Percentiles rank a stretch among this genome's conserved stretches.
phyloP scores from a whole-genome alignment of 2,888 invertebrate genomes.

The Aspidiotus rigidus region DNA sequence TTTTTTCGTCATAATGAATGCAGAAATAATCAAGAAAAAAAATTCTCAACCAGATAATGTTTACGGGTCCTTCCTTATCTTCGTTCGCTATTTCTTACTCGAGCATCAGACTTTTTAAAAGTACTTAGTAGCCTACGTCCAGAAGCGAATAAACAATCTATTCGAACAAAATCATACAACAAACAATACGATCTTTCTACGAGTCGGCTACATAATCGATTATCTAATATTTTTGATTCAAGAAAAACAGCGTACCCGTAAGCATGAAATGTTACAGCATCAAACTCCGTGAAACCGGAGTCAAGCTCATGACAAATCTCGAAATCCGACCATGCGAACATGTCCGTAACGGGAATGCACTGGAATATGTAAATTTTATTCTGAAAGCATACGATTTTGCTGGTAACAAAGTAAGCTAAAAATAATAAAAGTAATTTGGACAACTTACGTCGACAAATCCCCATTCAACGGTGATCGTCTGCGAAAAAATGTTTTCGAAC shows the following conservation, averaged over 20 bases:
- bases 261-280: slow-evolving; percentile 61
- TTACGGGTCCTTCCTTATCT: no score
- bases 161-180: no score
- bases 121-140: no score
- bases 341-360: slow-evolving; percentile 66
- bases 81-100: no score
- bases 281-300: slow-evolving; percentile 53
- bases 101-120: no score
- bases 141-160: no score
- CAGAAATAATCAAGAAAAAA: no score
- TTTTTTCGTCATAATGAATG: no score
- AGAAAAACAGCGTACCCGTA: slow-evolving; percentile 48
- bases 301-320: slow-evolving; percentile 73
- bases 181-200: no score
- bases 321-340: slow-evolving; percentile 64
- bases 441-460: slow-evolving; percentile 52
- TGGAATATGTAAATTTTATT: slow-evolving; percentile 58
- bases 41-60: no score
- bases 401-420: slow-evolving; percentile 10
- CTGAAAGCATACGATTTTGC: slow-evolving; percentile 42
- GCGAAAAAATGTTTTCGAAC: slow-evolving; percentile 59
- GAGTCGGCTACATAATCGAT: no score
- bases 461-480: slow-evolving; percentile 73
- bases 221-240: no score
- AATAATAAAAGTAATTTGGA: slow-evolving; percentile 7